These are phyloP conservation scores for Petrocephalus zakoni DNA, from an alignment of 2,113 vertebrate genomes.

Conservation along the genomic window DNA sequence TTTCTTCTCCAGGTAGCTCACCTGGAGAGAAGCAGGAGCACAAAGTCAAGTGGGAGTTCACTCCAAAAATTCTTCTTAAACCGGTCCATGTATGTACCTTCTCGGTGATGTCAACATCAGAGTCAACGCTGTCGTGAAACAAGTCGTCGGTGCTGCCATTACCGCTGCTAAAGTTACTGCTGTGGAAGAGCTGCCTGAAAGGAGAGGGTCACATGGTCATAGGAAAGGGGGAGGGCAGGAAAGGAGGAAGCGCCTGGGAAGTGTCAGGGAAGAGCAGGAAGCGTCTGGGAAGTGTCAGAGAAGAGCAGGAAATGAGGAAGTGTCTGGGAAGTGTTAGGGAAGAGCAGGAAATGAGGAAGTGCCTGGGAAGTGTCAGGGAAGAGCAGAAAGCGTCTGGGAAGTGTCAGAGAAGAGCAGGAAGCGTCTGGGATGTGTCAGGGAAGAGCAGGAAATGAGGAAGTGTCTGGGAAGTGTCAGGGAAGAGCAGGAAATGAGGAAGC, in stretches of 20 bases:
- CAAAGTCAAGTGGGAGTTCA: background rate
- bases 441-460: background rate
- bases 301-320: background rate
- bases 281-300: background rate
- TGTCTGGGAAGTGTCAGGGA: background rate
- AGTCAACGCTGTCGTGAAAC: slow-evolving; percentile 82
- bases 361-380: background rate
- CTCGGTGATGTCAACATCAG: slow-evolving; percentile 80
- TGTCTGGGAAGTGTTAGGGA: background rate
- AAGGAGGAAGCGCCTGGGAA: background rate
- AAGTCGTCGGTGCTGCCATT: slow-evolving; percentile 83
- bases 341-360: background rate
- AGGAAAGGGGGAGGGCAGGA: slow-evolving; percentile 11
- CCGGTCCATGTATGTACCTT: slow-evolving; percentile 59
- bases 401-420: background rate
- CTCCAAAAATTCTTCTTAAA: background rate
- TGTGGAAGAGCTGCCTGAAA: slow-evolving; percentile 77
- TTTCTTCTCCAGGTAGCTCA: slow-evolving; percentile 90
- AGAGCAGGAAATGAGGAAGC: background rate
- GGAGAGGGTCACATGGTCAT: slow-evolving; percentile 23
- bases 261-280: background rate
- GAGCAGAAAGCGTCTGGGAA: background rate
- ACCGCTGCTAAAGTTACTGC: slow-evolving; percentile 82
- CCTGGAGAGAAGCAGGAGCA: slow-evolving; percentile 54
- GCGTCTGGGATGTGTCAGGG: background rate